Base-by-base conservation (phyloP, 2,113 vertebrate genomes). In the Lophius piscatorius region DNA sequence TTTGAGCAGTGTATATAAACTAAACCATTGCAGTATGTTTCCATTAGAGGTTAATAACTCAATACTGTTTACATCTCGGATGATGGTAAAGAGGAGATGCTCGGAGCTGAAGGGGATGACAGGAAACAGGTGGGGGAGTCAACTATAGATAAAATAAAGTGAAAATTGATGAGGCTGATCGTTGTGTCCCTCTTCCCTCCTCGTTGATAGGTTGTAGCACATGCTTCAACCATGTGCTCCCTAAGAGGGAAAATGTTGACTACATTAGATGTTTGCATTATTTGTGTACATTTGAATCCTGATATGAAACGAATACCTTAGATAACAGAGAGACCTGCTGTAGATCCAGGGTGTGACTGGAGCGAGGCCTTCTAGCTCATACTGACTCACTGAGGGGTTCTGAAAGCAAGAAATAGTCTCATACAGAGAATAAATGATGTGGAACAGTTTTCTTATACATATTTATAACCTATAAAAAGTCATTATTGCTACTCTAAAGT, bases 401-500 rank as follows among this genome's bases (percentile, higher is more conserved):
- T 21, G 20, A 12, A 1, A 11, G 18, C 21, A 12, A 48, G 73
- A 63, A 28, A 11, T 1, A 9, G 17, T 21, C 18, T 42, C 14
- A 54, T 51, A 26, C 9, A 10, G 9, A 23, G 8, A 23, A 38
- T 38, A 13, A 36, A 29, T 47, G 17, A 45, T 31, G 63, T 16
- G 35, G 12, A 60, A 24, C 18, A 13, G 14, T 7, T 48, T 11
- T n/a, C 18, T 5, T 26, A n/a, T n/a, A n/a, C n/a, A n/a, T n/a
- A n/a, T n/a, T 70, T 61, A 58, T 60, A 48, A 26, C 40, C 46
- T 35, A 36, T 38, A 42, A 55, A 17, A 71, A 51, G 18, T 17
- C 3, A 2, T 59, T 66, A 67, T 57, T 62, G 38, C 28, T 46
- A 9, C 45, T 69, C 24, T 57, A 52, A 50, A 59, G 74, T 63